These are phyloP conservation scores for Caenorhabditis inopinata DNA, from an alignment of 1,140 invertebrate genomes.

Conservation along the genomic window DNA sequence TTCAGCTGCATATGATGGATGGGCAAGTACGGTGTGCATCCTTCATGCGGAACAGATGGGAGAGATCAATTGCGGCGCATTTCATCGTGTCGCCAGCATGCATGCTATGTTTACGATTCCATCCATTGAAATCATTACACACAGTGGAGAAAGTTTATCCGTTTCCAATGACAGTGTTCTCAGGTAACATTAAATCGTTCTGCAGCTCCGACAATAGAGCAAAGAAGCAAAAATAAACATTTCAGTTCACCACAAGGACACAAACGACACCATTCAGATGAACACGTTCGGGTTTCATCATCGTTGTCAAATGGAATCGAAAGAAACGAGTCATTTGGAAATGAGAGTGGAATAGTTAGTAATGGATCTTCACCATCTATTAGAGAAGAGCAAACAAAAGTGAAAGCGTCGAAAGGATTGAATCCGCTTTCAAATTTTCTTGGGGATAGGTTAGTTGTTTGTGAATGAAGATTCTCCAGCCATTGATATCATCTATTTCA, in stretches of 20 bases:
- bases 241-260: slow-evolving; percentile 48
- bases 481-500: not conserved
- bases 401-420: slow-evolving; percentile 10
- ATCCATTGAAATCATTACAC: slow-evolving; percentile 19
- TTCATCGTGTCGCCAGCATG: slow-evolving; percentile 38
- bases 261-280: slow-evolving; percentile 60
- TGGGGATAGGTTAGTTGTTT: not conserved
- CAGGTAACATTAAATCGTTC: slow-evolving; percentile 48
- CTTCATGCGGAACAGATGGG: slow-evolving; percentile 47
- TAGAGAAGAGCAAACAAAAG: not conserved
- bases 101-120: slow-evolving; percentile 21
- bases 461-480: not conserved
- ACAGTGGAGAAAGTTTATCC: not conserved
- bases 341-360: slow-evolving; percentile 23
- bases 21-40: slow-evolving; percentile 59
- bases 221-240: slow-evolving; percentile 44
- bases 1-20: slow-evolving; percentile 63
- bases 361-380: not conserved
- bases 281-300: slow-evolving; percentile 47
- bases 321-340: slow-evolving; percentile 7
- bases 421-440: slow-evolving; percentile 12
- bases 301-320: slow-evolving; percentile 8
- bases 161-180: slow-evolving; percentile 21
- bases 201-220: slow-evolving; percentile 44
- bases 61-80: not conserved